A percentile compares a stretch with the other conserved stretches of the same genome.
phyloP scores from a whole-genome alignment of 2,888 invertebrate genomes.

The Nemurella pictetii region DNA sequence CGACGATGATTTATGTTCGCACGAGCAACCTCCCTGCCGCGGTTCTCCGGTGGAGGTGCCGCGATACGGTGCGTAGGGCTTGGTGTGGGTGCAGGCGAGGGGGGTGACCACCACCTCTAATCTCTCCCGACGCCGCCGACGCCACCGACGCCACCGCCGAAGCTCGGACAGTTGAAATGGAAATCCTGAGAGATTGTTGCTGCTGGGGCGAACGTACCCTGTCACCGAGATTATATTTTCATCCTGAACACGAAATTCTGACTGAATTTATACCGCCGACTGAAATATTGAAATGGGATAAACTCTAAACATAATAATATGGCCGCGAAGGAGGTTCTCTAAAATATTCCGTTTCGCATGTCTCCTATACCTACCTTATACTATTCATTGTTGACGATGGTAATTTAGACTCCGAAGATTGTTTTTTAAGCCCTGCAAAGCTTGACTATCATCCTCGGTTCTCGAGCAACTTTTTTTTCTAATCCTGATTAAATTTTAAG shows the following conservation, averaged over 20 bases:
- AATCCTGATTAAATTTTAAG: constrained; percentile 27
- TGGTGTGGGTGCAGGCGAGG: not conserved
- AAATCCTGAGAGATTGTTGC: not conserved
- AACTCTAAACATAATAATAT: not conserved
- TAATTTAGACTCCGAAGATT: constrained; percentile 3
- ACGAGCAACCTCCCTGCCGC: not conserved
- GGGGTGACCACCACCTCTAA: not conserved
- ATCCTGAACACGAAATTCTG: not conserved
- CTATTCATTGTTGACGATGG: constrained; percentile 7
- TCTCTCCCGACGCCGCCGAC: not conserved
- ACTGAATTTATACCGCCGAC: not conserved
- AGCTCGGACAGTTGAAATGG: not conserved
- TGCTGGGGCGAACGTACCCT: not conserved
- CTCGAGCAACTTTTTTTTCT: not conserved
- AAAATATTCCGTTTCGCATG: not conserved
- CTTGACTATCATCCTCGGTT: not conserved
- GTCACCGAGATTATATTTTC: not conserved
- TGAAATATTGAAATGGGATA: not conserved
- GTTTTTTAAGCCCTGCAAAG: not conserved
- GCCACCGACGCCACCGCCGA: not conserved
- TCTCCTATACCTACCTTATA: not conserved
- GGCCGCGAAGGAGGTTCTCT: not conserved
- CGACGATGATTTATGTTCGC: constrained; percentile 2
- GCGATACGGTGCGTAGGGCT: not conserved
- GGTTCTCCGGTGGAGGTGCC: not conserved